phyloP scores from a whole-genome alignment of 2,113 vertebrate genomes.

The Apodemus speciosus region DNA sequence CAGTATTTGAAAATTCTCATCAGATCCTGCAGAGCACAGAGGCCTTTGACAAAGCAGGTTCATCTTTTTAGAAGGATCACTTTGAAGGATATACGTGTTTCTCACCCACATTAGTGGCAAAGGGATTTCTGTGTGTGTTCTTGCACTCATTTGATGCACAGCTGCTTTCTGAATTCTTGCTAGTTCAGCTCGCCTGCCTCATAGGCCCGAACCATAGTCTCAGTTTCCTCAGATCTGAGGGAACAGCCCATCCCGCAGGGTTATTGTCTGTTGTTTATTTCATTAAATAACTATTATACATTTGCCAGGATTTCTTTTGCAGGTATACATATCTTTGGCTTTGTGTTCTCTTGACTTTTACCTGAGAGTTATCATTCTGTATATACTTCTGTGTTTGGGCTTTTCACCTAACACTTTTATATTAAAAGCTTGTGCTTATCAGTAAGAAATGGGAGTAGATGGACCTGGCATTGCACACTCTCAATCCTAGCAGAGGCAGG shows the following conservation, averaged over 20 bases:
- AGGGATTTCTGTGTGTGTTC: background rate
- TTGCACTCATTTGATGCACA: background rate
- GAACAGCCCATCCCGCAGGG: background rate
- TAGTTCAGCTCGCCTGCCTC: background rate
- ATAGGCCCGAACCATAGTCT: background rate
- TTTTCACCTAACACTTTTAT: slow-evolving; percentile 18
- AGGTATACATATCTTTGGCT: background rate
- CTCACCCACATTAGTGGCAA: background rate
- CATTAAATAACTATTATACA: background rate
- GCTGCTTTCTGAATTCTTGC: background rate
- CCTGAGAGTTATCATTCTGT: background rate
- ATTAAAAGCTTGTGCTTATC: background rate
- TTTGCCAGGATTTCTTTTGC: background rate
- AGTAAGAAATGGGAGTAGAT: background rate
- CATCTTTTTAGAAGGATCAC: background rate
- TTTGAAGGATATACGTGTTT: background rate
- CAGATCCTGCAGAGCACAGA: background rate
- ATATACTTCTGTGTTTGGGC: background rate
- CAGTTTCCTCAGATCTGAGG: background rate
- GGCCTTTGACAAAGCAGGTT: background rate
- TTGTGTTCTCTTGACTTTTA: background rate
- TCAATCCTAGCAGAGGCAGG: too few species aligned
- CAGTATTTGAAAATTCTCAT: background rate
- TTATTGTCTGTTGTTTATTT: background rate
- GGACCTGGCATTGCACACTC: background rate